Evolutionary conservation across 2,113 vertebrate species (phyloP).

Genomic region (Dissostichus mawsoni): DNA sequence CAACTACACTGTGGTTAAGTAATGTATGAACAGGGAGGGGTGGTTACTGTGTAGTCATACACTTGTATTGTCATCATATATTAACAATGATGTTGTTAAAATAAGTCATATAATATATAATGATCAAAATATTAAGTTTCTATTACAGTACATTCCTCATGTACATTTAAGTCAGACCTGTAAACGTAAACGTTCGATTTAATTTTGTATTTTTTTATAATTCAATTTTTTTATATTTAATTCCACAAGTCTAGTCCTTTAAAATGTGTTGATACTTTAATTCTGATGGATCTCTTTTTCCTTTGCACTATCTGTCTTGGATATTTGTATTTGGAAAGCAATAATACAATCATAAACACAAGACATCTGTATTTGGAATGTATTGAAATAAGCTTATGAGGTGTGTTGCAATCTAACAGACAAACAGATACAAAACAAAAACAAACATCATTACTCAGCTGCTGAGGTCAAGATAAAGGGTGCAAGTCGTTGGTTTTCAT

Average conservation of each 20-base stretch:
- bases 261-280: background rate
- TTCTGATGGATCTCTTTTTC: background rate
- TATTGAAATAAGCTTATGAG: background rate
- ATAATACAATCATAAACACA: background rate
- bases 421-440: slow-evolving; percentile 10
- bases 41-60: background rate
- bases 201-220: too few species aligned
- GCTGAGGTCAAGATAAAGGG: slow-evolving; percentile 28
- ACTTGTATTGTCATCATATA: background rate
- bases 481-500: slow-evolving; percentile 23
- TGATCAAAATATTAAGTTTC: background rate
- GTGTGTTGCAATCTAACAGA: slow-evolving; percentile 12
- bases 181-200: too few species aligned
- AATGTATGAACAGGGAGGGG: background rate
- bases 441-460: background rate
- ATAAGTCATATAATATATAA: too few species aligned
- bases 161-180: too few species aligned
- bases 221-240: background rate
- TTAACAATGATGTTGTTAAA: too few species aligned
- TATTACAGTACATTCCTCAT: background rate
- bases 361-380: background rate
- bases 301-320: background rate
- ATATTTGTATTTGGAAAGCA: slow-evolving; percentile 16
- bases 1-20: background rate
- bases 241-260: background rate